Evolutionary conservation across 1,140 invertebrate species (phyloP), one percentile per base, ranked within the genome.

Genomic region (Protaetia brevitarsis): DNA sequence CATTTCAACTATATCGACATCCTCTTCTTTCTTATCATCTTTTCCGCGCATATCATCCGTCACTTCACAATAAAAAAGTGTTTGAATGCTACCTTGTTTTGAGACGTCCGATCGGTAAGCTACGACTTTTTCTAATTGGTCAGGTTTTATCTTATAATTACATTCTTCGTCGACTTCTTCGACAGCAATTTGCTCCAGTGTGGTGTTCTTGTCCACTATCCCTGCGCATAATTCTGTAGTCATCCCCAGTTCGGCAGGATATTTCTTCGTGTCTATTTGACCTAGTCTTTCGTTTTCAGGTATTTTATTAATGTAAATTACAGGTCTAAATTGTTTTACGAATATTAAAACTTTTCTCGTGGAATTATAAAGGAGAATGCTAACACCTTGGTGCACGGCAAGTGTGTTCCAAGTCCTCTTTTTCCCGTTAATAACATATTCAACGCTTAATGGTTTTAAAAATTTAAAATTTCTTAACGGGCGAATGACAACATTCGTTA

Each of bases 181-280:
- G 59, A 83, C 83, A 0, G 93, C 94, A 68, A 94, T 95, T 77
- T 95, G 87, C 31, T 81, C 81, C 41, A 91, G 76, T 36, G 87
- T 74, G 66, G 86, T 86, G 34, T 90, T 78, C 76, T 97, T 96
- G 77, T 97, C 95, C 21, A 96, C 85, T 64, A 97, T 92, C 5
- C 95, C 96, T 30, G 95, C 95, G 82, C 96, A 98, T 58, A 97
- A 83, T 80, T 98, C 96, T 59, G 95, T 76, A 0, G 94, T 90
- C 5, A 96, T 73, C 0, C 94, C 95, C 4, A 88, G 70, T 0
- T 79, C 79, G 0, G 86, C 83, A 8, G 92, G 90, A 78, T 89
- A 92, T 70, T 89, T 86, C 3, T 76, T 71, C 5, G 86, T 81
- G 72, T 95, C 89, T 65, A 94, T 85, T 0, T 73, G 69, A 36